Base-by-base conservation (phyloP, 2,888 invertebrate species). In the Ditylenchus weischeri region DNA sequence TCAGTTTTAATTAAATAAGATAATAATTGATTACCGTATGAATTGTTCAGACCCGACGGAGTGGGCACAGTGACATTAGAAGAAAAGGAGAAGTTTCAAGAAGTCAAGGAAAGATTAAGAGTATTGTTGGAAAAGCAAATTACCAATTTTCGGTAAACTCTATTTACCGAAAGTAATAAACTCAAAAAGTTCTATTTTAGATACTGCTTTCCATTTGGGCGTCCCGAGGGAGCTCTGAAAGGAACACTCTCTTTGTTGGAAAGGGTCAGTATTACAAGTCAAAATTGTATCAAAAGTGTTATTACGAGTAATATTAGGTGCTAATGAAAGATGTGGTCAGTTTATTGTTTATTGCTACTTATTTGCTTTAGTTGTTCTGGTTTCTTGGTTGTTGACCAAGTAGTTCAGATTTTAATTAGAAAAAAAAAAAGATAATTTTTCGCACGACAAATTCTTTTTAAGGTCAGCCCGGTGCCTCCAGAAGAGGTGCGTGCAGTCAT, bases 241-340 rank as follows among this genome's bases (percentile, higher is more conserved):
- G 91, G 94, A 21, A 96, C 98, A 10, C 86, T 99, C 72, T 94
- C 95, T 15, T 87, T 99, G 57, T 85, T 98, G 71, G 98, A 99
- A 86, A 88, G 96, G 80, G 88, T 88, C 80, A 83, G 72, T 59
- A 7, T 0, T 59, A 35, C 29, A 10, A 51, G 35, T 59, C 36
- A 23, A 38, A 35, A 35, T 15, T 15, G 23, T 18, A 29, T 54
- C 1, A 10, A 6, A 13, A 21, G 8, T 59, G 18, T 6, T 21
- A 21, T 47, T 49, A 62, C 8, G 21, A 47, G n/a, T 59, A 11
- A 21, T 59, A 6, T 59, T 35, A 88, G 88, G 95, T 98, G 15
- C 85, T 98, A 72, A 98, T 98, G 96, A 98, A 98, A 85, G 98
- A 99, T 84, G 91, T 94, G 73, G 93, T 92, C 57, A 95, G 95